These are phyloP conservation scores for Aphodius granarius DNA, from an alignment of 2,888 invertebrate genomes.

Conservation along the genomic window DNA sequence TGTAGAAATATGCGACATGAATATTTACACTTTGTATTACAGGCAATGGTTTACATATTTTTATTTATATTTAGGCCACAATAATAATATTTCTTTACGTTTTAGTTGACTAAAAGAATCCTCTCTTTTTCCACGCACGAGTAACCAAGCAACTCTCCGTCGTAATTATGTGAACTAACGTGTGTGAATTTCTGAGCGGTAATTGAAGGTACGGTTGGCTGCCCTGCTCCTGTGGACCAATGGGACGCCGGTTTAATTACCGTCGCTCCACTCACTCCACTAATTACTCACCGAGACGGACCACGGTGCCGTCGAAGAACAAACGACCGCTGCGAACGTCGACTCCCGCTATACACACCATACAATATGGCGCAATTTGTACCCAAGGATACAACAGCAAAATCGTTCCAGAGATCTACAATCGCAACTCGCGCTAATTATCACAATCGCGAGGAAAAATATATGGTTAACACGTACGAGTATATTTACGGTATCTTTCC, in stretches of 20 bases:
- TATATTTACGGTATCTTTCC: neutral
- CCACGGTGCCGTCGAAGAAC: neutral
- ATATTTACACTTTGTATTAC: constrained; percentile 18
- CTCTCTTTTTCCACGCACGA: neutral
- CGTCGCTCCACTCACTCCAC: constrained; percentile 27
- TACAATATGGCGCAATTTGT: neutral
- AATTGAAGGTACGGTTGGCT: constrained; percentile 36
- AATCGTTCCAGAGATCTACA: neutral
- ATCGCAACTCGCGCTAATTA: neutral
- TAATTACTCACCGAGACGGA: constrained; percentile 23
- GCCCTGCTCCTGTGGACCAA: constrained; percentile 32
- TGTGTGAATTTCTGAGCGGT: constrained; percentile 36
- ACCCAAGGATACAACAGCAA: neutral
- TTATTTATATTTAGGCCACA: too few species aligned
- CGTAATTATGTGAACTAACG: constrained; percentile 29
- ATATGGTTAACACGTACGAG: too few species aligned
- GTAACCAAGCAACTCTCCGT: neutral
- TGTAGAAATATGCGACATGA: constrained; percentile 26
- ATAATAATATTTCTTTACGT: too few species aligned
- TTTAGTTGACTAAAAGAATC: too few species aligned
- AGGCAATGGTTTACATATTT: too few species aligned
- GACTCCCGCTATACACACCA: neutral
- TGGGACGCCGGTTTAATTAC: constrained; percentile 32
- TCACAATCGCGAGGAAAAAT: neutral
- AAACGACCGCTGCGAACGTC: neutral